Conservation (phyloP, 2,888 invertebrate genomes). For the Yponomeuta sedellus region DNA sequence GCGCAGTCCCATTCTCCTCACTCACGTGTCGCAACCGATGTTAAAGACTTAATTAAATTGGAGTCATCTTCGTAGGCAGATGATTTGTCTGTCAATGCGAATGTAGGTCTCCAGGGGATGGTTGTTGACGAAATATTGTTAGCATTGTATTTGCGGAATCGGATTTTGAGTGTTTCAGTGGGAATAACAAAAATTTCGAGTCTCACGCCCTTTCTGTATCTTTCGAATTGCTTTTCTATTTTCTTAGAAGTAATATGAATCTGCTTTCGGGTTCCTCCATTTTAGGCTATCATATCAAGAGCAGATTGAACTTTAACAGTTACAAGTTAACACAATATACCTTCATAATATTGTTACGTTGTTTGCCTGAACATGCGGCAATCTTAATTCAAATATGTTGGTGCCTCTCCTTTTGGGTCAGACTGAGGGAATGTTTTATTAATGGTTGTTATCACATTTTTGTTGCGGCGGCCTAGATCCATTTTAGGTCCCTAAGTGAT, state of each 20-base stretch:
- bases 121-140: conserved; percentile 18
- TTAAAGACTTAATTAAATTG: conserved; percentile 70
- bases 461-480: too few relatives aligned
- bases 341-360: too few relatives aligned
- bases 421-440: too few relatives aligned
- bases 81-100: conserved; percentile 48
- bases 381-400: too few relatives aligned
- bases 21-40: conserved; percentile 53
- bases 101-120: conserved; percentile 28
- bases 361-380: too few relatives aligned
- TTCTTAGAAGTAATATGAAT: background rate
- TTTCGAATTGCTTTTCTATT: background rate
- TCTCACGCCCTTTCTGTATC: conserved; percentile 4
- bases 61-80: conserved; percentile 55
- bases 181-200: background rate
- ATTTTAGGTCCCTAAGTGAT: too few relatives aligned
- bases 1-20: conserved; percentile 45
- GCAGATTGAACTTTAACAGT: too few relatives aligned
- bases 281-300: background rate
- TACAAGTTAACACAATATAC: too few relatives aligned
- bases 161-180: conserved; percentile 15
- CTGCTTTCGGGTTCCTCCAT: background rate
- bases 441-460: too few relatives aligned
- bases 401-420: too few relatives aligned
- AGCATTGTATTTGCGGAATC: conserved; percentile 15